Evolutionary conservation across 2,888 invertebrate species (phyloP).

Genomic region (Brachycybe producta): DNA sequence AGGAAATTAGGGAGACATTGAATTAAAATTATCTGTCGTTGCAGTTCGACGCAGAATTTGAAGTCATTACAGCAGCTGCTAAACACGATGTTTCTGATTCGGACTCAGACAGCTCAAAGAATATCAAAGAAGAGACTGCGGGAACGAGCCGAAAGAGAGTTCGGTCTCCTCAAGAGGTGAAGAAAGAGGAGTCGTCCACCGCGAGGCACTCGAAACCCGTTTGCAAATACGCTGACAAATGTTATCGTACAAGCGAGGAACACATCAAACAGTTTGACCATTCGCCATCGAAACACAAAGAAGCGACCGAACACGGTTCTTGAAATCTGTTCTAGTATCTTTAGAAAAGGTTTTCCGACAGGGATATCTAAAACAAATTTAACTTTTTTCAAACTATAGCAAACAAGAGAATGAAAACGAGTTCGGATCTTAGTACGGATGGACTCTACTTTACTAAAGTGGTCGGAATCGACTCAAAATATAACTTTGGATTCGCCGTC

Average conservation of each 20-base stretch:
- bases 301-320: too few species aligned
- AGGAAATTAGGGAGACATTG: too few species aligned
- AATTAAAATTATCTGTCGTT: not conserved
- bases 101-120: not conserved
- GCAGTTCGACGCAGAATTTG: too few species aligned
- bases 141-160: not conserved
- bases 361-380: not conserved
- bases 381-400: not conserved
- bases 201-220: constrained; percentile 25
- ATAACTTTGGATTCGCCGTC: constrained; percentile 10
- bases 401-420: not conserved
- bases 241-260: constrained; percentile 65
- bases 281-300: not conserved
- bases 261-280: constrained; percentile 65
- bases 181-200: not conserved
- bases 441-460: constrained; percentile 17
- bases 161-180: too few species aligned
- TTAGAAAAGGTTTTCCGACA: not conserved
- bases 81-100: not conserved
- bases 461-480: constrained; percentile 9
- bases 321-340: not conserved
- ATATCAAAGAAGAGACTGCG: not conserved
- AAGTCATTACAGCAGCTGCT: not conserved
- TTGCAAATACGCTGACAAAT: constrained; percentile 64
- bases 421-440: not conserved